phyloP scores from a whole-genome alignment of 2,797 vertebrate species.

The Semaprochilodus insignis region DNA sequence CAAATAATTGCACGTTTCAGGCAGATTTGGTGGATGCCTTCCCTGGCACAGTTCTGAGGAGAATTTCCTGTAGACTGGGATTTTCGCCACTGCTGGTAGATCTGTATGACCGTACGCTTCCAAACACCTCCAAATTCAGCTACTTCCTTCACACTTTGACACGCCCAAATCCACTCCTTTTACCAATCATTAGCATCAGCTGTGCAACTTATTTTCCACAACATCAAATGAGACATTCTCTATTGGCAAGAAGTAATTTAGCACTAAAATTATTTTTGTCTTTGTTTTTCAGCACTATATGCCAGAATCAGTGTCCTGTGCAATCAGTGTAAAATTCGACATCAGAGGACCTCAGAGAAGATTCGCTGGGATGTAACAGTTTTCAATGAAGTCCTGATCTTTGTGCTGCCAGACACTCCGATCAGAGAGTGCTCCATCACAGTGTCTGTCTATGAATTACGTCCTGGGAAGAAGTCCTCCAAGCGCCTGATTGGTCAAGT shows the following conservation, averaged over 20 bases:
- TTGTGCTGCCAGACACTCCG: slow-evolving; percentile 73
- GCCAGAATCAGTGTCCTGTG: slow-evolving; percentile 77
- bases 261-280: neutral
- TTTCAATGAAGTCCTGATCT: slow-evolving; percentile 82
- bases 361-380: slow-evolving; percentile 67
- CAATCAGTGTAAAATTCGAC: slow-evolving; percentile 75
- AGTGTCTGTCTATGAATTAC: slow-evolving; percentile 75
- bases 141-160: no score
- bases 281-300: slow-evolving; percentile 70
- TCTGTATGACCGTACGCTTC: no score
- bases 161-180: neutral
- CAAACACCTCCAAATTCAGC: no score
- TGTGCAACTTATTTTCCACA: no score
- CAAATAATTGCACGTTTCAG: no score
- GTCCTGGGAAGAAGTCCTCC: slow-evolving; percentile 55
- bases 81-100: no score
- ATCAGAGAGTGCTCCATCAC: slow-evolving; percentile 72
- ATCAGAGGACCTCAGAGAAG: slow-evolving; percentile 76
- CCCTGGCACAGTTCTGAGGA: no score
- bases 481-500: slow-evolving; percentile 77
- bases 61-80: no score
- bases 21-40: no score
- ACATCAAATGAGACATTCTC: neutral
- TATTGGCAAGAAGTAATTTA: neutral
- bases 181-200: no score